A percentile compares a stretch with the other conserved stretches of the same genome.
phyloP scores from a whole-genome alignment of 2,888 invertebrate species.

The Tetragnatha montana region DNA sequence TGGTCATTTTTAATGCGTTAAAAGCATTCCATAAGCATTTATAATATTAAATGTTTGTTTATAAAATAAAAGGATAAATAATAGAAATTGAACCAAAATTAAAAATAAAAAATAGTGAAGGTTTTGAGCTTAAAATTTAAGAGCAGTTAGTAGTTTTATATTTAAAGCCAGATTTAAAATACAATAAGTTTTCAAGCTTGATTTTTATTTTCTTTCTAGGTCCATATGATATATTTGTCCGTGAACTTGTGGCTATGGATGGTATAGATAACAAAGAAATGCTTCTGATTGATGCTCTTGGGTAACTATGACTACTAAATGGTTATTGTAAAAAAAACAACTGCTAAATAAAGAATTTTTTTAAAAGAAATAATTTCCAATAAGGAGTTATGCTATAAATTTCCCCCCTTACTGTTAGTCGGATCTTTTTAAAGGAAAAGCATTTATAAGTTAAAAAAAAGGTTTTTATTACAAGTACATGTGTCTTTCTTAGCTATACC shows the following conservation, averaged over 20 bases:
- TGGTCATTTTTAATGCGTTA: too few species aligned
- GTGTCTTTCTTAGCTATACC: not conserved
- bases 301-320: constrained; percentile 75
- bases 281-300: constrained; percentile 90
- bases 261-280: constrained; percentile 95
- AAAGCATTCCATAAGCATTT: too few species aligned
- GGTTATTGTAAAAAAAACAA: not conserved
- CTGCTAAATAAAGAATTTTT: not conserved
- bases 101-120: not conserved
- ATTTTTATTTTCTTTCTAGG: constrained; percentile 51
- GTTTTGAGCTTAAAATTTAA: not conserved
- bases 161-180: not conserved
- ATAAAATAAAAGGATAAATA: too few species aligned
- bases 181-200: not conserved
- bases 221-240: constrained; percentile 95
- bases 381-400: too few species aligned
- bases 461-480: not conserved
- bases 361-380: not conserved
- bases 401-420: too few species aligned
- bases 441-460: not conserved
- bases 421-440: not conserved
- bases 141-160: too few species aligned
- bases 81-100: too few species aligned
- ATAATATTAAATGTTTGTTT: too few species aligned
- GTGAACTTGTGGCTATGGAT: constrained; percentile 95